These are phyloP conservation scores for Cecropterus lyciades DNA, from an alignment of 1,140 invertebrate genomes.

Conservation along the genomic window DNA sequence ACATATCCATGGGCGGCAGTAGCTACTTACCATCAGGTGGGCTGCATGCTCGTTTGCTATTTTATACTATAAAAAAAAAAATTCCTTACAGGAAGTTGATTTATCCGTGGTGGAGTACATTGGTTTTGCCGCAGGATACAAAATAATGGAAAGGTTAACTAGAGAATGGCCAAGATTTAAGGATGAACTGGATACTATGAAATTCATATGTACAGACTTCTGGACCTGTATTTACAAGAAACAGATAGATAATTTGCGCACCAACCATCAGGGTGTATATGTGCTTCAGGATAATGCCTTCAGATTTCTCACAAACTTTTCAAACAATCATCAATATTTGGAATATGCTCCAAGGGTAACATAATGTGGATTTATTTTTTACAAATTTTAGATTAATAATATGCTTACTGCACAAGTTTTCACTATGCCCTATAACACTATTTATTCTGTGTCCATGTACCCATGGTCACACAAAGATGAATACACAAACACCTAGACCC, in stretches of 20 bases:
- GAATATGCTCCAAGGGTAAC: slow-evolving; percentile 93
- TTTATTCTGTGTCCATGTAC: no score
- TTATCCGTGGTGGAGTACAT: slow-evolving; percentile 95
- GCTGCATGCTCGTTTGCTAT: no score
- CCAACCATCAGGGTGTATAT: slow-evolving; percentile 99
- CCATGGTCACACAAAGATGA: no score
- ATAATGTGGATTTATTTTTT: no score
- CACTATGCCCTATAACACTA: no score
- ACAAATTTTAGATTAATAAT: no score
- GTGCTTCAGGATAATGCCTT: slow-evolving; percentile 99
- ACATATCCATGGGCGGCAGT: no score
- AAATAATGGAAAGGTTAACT: slow-evolving; percentile 96
- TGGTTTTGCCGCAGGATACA: slow-evolving; percentile 96
- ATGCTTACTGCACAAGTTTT: no score
- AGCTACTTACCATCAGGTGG: no score
- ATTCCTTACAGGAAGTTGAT: slow-evolving; percentile 91
- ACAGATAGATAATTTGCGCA: slow-evolving; percentile 99
- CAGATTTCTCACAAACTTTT: slow-evolving; percentile 94
- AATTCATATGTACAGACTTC: slow-evolving; percentile 99
- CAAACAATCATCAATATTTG: slow-evolving; percentile 95
- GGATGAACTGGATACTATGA: slow-evolving; percentile 99
- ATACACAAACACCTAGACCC: no score
- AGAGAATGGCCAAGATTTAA: slow-evolving; percentile 97
- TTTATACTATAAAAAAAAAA: no score
- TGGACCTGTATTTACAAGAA: slow-evolving; percentile 99